Base-by-base conservation (phyloP, 2,113 vertebrate species). In the Oreochromis niloticus region DNA sequence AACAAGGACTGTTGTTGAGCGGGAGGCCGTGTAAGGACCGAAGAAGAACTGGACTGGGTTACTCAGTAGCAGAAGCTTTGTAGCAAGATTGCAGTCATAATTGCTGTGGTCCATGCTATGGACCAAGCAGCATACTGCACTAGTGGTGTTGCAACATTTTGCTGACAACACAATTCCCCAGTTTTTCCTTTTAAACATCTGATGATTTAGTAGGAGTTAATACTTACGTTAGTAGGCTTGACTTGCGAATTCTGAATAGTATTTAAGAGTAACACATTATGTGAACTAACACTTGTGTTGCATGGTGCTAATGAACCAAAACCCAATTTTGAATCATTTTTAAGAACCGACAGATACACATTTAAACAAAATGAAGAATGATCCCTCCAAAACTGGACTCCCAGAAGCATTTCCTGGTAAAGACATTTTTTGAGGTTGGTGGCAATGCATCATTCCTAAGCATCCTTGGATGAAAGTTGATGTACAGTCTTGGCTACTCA, bases 401-500 rank as follows among this genome's bases (percentile, higher is more conserved):
- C 2, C 48, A 56, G 17, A 78, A 46, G 43, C 10, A 61, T 48
- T 19, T 36, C 16, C 36, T 56, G 78, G 34, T 27, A 36, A 71
- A 43, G 27, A 41, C 39, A 85, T n/a, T 4, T 8, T 81, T 80
- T 34, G 22, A 61, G 92, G 83, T 84, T 88, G 79, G 24, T 34
- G 34, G 30, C 48, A 50, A 59, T 84, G 71, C 22, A 52, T 66
- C 43, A 48, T 83, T 63, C 79, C 55, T 7, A 5, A 85, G 88
- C 83, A 83, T 50, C 80, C 63, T 73, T 39, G 68, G 75, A 81
- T 61, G 32, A 83, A 86, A 84, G 85, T 84, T 85, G 90, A 82
- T 83, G 84, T 83, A 66, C 41, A 80, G 87, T 82, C 85, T 90
- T 87, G 90, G 90, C 7, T 71, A 56, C 84, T 90, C 85, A 34